Evolutionary conservation across 2,888 invertebrate species (phyloP), one percentile per base, ranked within the genome.

Genomic region (Drosophila quasianomalipes): DNA sequence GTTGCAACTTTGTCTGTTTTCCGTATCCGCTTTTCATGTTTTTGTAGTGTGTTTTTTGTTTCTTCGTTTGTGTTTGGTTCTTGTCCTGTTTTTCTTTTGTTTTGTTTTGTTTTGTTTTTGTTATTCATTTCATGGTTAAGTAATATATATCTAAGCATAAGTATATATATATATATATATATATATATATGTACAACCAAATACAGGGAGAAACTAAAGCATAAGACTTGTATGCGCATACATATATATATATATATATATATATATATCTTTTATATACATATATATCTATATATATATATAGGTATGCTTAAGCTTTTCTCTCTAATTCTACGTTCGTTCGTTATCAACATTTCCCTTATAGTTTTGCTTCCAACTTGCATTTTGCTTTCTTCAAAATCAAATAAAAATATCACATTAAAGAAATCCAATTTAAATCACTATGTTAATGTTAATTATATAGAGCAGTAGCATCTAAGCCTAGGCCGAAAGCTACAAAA

Each of bases 1-100:
- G 86, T 83, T 88, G 89, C 70, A 84, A 74, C 78, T 85, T 85
- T 82, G 86, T 89, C 81, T 87, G 89, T 85, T 87, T 89, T 85
- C 82, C 85, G 83, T 86, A 78, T 68, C 64, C 65, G 57, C 73
- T 81, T 58, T 68, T 69, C 53, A 37, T 59, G 53, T 60, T 62
- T 60, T 47, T 64, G 47, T 47, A 4, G 41, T 58, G 51, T 72
- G 39, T 68, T 33, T 73, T 37, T 57, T 67, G 33, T 65, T 76
- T 55, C 53, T 70, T 37, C 58, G 22, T 59, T 57, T 57, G 19
- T 62, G 33, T 59, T 60, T 66, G 35, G 33, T 44, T 64, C 39
- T 57, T 81, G 70, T 57, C 67, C 65, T 60, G 63, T 59, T 54
- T 22, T 47, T n/a, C 41, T 66, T 63, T 60, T 53, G 41, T 35